A percentile compares a stretch with the other conserved stretches of the same genome.
Evolutionary conservation across 2,888 invertebrate species (phyloP).

Genomic region (Aporophyla nigra): DNA sequence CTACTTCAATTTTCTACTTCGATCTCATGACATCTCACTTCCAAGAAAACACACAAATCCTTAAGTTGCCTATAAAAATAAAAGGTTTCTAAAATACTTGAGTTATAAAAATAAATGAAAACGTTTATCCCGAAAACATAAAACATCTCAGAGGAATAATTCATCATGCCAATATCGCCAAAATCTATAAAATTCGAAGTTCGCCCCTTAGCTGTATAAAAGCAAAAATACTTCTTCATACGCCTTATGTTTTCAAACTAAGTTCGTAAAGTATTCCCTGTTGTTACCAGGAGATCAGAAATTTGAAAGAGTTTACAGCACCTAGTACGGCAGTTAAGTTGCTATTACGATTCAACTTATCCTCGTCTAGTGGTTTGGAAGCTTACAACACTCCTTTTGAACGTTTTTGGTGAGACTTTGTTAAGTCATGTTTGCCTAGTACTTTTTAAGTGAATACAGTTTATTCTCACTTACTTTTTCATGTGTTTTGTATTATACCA

Average conservation of each 20-base stretch:
- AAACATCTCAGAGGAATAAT: constrained; percentile 37
- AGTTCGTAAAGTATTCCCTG: constrained; percentile 39
- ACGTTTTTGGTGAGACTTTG: constrained; percentile 43
- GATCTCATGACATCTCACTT: background rate
- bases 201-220: background rate
- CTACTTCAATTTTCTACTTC: no score
- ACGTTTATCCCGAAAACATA: constrained; percentile 18
- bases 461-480: constrained; percentile 25
- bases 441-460: constrained; percentile 25
- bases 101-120: constrained; percentile 26
- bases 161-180: constrained; percentile 13
- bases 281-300: constrained; percentile 53
- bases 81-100: constrained; percentile 20
- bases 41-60: background rate
- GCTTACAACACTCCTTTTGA: constrained; percentile 28
- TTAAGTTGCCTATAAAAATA: constrained; percentile 1
- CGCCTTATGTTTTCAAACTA: constrained; percentile 32
- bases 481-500: background rate
- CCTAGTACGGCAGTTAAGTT: constrained; percentile 42
- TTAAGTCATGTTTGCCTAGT: constrained; percentile 45
- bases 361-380: constrained; percentile 38
- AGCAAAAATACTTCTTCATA: constrained; percentile 7
- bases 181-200: constrained; percentile 32
- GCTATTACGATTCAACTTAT: constrained; percentile 41
- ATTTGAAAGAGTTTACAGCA: constrained; percentile 54